Base-by-base conservation (phyloP, 2,113 vertebrate genomes). In the Heptranchias perlo region DNA sequence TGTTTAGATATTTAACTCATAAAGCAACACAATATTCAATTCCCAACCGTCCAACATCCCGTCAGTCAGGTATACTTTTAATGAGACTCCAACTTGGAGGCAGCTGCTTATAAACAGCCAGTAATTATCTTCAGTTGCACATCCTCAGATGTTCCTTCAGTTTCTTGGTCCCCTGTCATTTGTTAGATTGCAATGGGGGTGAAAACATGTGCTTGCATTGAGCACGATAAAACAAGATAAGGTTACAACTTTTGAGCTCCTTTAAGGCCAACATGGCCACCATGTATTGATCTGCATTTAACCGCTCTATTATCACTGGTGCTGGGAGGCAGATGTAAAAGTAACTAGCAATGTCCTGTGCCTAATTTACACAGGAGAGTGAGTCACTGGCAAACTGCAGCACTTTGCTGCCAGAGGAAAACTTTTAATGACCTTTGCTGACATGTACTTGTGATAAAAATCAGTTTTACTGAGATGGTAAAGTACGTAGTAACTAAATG, bases 11-110 rank as follows among this genome's bases (percentile, higher is more conserved):
- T 58, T 89, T 3, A 11, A 35, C 49, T 58, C 86, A 89, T 89
- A 91, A 91, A 11, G 31, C 49, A 58, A 91, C 31, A 61, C 52
- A 91, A 14, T 6, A 58, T 91, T 25, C 28, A 91, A 16, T 58
- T 58, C 49, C 52, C 54, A 28, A 28, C 14, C 0, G 49, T 35
- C 31, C 87, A 91, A 35, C 16, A 31, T 58, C 52, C 52, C 16
- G 31, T 91, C 86, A 89, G 31, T 89, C 87, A 91, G 49, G 87
- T 35, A 44, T 82, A 39, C 78, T 82, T 58, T 91, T 91, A 91
- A 91, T 91, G 52, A 91, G 52, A 25, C 35, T 31, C 49, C 87
- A 35, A 91, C 25, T 58, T 91, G 31, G 49, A 91, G 87, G 31
- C 52, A 35, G 87, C 28, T 91, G 52, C 87, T 91, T 58, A 35